Evolutionary conservation across 1,140 invertebrate genomes (phyloP), one percentile per base, ranked within the genome.

Genomic region (Nasonia giraulti): DNA sequence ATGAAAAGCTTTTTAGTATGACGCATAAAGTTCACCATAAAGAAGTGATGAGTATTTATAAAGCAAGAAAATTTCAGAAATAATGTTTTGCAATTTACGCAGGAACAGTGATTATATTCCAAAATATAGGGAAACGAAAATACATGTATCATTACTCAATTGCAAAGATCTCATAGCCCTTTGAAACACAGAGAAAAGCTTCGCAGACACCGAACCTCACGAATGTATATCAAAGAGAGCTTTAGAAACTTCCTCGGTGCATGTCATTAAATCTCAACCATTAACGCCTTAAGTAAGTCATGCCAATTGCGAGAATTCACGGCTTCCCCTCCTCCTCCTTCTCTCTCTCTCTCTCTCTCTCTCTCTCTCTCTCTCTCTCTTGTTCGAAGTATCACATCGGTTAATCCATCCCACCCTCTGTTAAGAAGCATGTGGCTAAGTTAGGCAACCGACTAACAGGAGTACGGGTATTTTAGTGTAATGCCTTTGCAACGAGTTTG

Each of bases 401-500:
- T 31, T 27, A 33, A 33, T 33, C 23, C 10, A 40, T 4, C 75
- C n/a, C 1, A 12, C 75, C n/a, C 8, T 44, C n/a, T n/a, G 11
- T 50, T 27, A 77, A 77, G 75, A 50, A 44, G 44, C 20, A 8
- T 62, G 55, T 20, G 11, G 31, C 14, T 44, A 7, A 5, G 14
- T 31, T 73, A 44, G 73, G 4, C 73, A 37, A 44, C 11, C 44
- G 44, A 44, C 37, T 75, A 75, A 75, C 8, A 33, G 10, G 40
- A 33, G 14, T 55, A 14, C 17, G 40, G 40, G 37, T 76, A 50
- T 23, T 77, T 44, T 23, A 55, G 76, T 55, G 23, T 31, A 55
- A 78, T 78, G 47, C 76, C 50, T 78, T 33, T 10, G 23, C 76
- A 50, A 78, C 76, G 47, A 78, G 76, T 78, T 78, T n/a, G n/a